Conservation (phyloP, 2,113 vertebrate species). For the Hymenochirus boettgeri region DNA sequence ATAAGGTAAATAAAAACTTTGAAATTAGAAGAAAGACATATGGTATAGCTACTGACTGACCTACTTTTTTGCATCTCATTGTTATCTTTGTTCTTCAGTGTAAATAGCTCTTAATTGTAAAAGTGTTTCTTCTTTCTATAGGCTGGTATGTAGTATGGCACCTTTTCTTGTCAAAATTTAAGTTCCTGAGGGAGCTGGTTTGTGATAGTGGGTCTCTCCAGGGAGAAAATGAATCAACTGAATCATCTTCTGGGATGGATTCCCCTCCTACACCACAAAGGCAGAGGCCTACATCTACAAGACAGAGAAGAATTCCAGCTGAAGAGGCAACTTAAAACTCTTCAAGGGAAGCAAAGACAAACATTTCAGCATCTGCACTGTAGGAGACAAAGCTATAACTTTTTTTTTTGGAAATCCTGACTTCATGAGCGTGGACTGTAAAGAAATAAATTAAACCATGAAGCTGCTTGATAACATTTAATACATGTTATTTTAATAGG, state of each 20-base stretch:
- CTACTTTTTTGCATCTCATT: no score
- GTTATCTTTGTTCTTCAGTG: no score
- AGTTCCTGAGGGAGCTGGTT: constrained; percentile 91
- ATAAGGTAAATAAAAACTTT: no score
- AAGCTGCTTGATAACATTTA: constrained; percentile 45
- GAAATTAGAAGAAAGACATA: no score
- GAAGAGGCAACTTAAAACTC: constrained; percentile 58
- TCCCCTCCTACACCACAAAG: constrained; percentile 54
- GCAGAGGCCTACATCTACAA: constrained; percentile 65
- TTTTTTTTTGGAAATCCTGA: constrained; percentile 45
- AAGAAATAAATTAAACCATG: constrained; percentile 5
- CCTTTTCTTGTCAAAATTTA: constrained; percentile 97
- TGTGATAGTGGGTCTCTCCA: constrained; percentile 85
- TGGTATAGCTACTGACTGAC: no score
- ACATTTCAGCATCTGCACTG: constrained; percentile 40
- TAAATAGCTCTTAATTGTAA: background rate
- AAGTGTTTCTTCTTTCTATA: constrained; percentile 49
- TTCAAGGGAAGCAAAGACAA: background rate
- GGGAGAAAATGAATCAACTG: constrained; percentile 75
- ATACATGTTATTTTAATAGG: constrained; percentile 16
- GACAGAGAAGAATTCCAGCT: constrained; percentile 68
- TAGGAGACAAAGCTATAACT: constrained; percentile 36
- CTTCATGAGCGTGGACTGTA: background rate
- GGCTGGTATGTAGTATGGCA: constrained; percentile 99
- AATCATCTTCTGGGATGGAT: constrained; percentile 69